Conservation (phyloP, 2,113 vertebrate genomes). For the Leiothrix lutea region DNA sequence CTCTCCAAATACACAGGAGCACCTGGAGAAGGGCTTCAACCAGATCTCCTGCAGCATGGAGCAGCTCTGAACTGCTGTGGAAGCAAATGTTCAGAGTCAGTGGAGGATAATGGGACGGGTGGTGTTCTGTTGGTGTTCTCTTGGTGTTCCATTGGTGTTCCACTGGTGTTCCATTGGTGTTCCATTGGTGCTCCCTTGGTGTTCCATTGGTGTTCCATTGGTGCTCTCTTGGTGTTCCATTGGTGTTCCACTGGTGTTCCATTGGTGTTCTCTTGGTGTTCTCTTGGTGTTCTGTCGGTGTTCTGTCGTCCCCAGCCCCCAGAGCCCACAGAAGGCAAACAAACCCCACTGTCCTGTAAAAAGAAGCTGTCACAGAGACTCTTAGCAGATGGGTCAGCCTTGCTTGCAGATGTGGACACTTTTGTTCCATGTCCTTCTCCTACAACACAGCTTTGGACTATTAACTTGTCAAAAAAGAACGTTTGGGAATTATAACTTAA, state of each 20-base stretch:
- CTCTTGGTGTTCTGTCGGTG: background rate
- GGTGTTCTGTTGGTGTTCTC: background rate
- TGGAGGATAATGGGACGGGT: background rate
- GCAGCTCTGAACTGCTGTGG: background rate
- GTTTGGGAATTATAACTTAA: background rate
- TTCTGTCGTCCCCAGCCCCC: background rate
- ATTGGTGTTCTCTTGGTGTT: background rate
- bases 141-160: background rate
- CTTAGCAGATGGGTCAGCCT: background rate
- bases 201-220: background rate
- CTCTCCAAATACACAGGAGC: background rate
- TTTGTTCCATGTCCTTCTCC: background rate
- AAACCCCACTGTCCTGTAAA: background rate
- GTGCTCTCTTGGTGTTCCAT: too few relatives aligned
- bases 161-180: accelerated
- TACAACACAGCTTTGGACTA: background rate
- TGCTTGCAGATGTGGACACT: background rate
- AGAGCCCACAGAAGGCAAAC: background rate
- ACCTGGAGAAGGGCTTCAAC: background rate
- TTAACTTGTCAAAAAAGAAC: background rate
- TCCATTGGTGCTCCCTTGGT: background rate
- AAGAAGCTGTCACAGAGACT: background rate
- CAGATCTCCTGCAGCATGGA: background rate
- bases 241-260: background rate
- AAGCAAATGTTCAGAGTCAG: background rate